A percentile compares a stretch with the other conserved stretches of the same genome.
These are phyloP conservation scores for Nemoura dubitans DNA, from an alignment of 2,888 invertebrate genomes.

Conservation along the genomic window DNA sequence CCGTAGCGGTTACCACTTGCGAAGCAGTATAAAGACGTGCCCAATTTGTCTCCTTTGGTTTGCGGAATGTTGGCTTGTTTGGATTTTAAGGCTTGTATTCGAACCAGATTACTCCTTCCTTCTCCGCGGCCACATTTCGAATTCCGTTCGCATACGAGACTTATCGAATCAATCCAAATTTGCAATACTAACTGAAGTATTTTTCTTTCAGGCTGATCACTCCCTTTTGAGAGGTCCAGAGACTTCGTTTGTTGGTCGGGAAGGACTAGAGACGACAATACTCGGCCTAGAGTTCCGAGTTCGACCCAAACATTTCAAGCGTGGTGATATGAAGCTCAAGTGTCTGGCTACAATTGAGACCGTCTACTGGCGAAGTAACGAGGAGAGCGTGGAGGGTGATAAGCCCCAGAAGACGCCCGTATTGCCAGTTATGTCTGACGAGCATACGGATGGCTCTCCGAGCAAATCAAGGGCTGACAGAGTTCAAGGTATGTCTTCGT, in stretches of 20 bases:
- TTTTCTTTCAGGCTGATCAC: constrained; percentile 62
- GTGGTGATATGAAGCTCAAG: constrained; percentile 86
- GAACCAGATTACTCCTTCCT: neutral
- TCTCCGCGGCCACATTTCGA: neutral
- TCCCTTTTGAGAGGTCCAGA: constrained; percentile 64
- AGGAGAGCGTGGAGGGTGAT: constrained; percentile 85
- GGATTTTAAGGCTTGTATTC: neutral
- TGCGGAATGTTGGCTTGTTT: neutral
- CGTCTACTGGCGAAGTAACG: constrained; percentile 87
- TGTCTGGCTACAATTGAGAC: constrained; percentile 89
- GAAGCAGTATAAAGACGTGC: neutral
- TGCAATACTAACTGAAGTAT: neutral
- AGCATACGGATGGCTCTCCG: constrained; percentile 72
- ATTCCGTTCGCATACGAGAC: neutral
- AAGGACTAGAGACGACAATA: constrained; percentile 80
- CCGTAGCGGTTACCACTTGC: neutral
- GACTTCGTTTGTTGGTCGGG: constrained; percentile 65
- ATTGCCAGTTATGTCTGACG: constrained; percentile 59
- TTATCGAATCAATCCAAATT: constrained; percentile 2
- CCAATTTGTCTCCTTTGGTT: neutral
- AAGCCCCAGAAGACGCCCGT: constrained; percentile 76
- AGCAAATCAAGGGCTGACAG: constrained; percentile 75
- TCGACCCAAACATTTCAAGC: constrained; percentile 79
- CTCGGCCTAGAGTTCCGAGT: constrained; percentile 84
- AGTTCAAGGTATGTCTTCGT: constrained; percentile 69